Percentiles rank a stretch among this genome's conserved stretches.
Evolutionary conservation across 1,140 invertebrate species (phyloP).

Genomic region (Gonatopus flavifemur): DNA sequence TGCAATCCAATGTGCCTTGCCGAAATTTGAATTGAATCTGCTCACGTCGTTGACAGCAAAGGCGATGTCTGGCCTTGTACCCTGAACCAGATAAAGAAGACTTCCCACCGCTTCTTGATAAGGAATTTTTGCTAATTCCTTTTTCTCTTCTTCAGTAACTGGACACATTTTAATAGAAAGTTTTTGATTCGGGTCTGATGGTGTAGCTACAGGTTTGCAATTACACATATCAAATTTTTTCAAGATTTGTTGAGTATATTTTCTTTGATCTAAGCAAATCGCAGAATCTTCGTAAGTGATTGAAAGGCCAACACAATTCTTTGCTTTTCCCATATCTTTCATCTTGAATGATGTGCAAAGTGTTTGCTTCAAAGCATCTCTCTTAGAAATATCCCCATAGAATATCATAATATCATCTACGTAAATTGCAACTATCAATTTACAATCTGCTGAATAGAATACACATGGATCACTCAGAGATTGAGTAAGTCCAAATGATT

Average conservation of each 20-base stretch:
- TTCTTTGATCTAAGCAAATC: conserved; percentile 5
- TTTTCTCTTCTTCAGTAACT: conserved; percentile 16
- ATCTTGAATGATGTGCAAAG: conserved; percentile 8
- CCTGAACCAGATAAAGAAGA: conserved; percentile 44
- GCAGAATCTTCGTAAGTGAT: not conserved
- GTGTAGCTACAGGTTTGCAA: conserved; percentile 2
- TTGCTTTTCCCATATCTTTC: conserved; percentile 1
- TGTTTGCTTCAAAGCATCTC: not conserved
- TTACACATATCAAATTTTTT: conserved; percentile 14
- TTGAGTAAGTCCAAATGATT: conserved; percentile 17
- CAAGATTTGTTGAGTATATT: conserved; percentile 1
- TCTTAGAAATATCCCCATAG: too few relatives aligned
- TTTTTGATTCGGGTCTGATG: conserved; percentile 4
- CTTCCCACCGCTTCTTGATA: conserved; percentile 43
- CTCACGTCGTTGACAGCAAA: conserved; percentile 37
- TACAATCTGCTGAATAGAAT: conserved; percentile 7
- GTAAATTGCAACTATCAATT: conserved; percentile 20
- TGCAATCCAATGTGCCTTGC: conserved; percentile 33
- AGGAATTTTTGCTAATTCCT: conserved; percentile 18
- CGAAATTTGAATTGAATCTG: conserved; percentile 34
- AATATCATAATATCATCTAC: conserved; percentile 29
- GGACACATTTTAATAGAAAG: not conserved
- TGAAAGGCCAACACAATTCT: conserved; percentile 9
- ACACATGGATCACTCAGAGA: conserved; percentile 17
- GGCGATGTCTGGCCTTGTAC: conserved; percentile 48